Base-by-base conservation (phyloP, 2,113 vertebrate genomes). In the Aphelocoma coerulescens region DNA sequence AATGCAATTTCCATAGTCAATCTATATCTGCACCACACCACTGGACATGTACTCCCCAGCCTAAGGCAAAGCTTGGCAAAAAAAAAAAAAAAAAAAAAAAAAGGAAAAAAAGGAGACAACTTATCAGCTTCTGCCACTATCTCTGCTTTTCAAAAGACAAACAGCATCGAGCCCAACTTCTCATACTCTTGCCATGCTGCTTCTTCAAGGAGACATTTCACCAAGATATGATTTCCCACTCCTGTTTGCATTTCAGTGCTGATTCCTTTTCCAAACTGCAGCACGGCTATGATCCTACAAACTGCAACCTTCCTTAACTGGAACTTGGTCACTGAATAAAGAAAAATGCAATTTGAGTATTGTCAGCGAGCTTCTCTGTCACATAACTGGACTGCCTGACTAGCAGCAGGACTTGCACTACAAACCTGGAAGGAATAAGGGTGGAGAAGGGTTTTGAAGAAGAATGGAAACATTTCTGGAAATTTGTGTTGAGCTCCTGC, bases 71-170 rank as follows among this genome's bases (percentile, higher is more conserved):
- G 9, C 16, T 59, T 41, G 23, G 6, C 7, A 8, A 19, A 33
- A 24, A n/a, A 21, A 20, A n/a, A 8, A 27, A 21, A 20, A n/a
- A 8, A 27, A 13, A 28, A n/a, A 44, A 20, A 35, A 74, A 4
- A 11, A 28, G 21, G 2, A 3, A 1, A 3, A 21, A 9, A 9
- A 54, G 12, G 39, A 17, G 24, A 24, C 13, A n/a, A n/a, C 15
- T 1, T 26, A 79, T 58, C 32, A 85, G 22, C 41, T 80, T 33
- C 66, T 85, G 68, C 54, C 24, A n/a, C 30, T 15, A 7, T 11
- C 44, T 79, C 22, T 65, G 63, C 17, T 84, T 80, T 92, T 58
- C 49, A 83, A 72, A 93, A 41, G 51, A 44, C 17, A 80, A 85
- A 67, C 46, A 9, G 57, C 55, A 44, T 12, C 0, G 1, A 43